Percentiles rank a stretch among this genome's conserved stretches.
phyloP scores from a whole-genome alignment of 2,797 vertebrate species.

The Ctenopoma kingsleyae region DNA sequence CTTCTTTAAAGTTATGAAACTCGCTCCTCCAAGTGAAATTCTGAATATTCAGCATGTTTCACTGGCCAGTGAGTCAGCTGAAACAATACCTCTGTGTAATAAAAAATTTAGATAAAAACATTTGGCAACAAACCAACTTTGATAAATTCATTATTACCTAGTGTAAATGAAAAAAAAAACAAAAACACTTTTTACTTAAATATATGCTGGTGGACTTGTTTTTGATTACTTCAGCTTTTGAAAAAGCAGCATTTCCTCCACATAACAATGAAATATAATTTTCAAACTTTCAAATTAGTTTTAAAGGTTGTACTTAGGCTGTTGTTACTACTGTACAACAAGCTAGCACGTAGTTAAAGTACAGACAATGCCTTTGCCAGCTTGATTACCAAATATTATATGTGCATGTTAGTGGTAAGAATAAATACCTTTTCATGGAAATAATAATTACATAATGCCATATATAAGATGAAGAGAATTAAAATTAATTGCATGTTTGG shows the following conservation, averaged over 20 bases:
- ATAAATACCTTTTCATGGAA: neutral
- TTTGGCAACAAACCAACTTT: constrained; percentile 53
- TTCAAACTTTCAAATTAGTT: constrained; percentile 22
- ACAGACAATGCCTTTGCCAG: constrained; percentile 24
- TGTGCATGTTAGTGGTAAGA: neutral
- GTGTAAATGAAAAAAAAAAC: constrained; percentile 4
- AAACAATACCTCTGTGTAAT: constrained; percentile 62
- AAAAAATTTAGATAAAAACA: constrained; percentile 55
- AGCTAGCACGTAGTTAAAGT: constrained; percentile 22
- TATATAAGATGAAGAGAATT: neutral
- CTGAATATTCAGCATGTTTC: constrained; percentile 60
- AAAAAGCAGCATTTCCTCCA: constrained; percentile 16
- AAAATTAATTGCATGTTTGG: too few species aligned
- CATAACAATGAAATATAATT: constrained; percentile 6
- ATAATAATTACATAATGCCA: too few species aligned
- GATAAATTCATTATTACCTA: constrained; percentile 46
- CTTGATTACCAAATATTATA: constrained; percentile 36
- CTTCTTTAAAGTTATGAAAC: constrained; percentile 53
- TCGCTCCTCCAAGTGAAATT: constrained; percentile 24
- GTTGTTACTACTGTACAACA: constrained; percentile 2
- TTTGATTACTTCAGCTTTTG: constrained; percentile 22
- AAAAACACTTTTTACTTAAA: constrained; percentile 37
- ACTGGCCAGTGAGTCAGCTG: constrained; percentile 38
- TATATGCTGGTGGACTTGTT: constrained; percentile 1
- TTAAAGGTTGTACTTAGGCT: constrained; percentile 26